Percentiles rank a stretch among this genome's conserved stretches.
phyloP scores from a whole-genome alignment of 2,888 invertebrate genomes.

The Cepaea hortensis region DNA sequence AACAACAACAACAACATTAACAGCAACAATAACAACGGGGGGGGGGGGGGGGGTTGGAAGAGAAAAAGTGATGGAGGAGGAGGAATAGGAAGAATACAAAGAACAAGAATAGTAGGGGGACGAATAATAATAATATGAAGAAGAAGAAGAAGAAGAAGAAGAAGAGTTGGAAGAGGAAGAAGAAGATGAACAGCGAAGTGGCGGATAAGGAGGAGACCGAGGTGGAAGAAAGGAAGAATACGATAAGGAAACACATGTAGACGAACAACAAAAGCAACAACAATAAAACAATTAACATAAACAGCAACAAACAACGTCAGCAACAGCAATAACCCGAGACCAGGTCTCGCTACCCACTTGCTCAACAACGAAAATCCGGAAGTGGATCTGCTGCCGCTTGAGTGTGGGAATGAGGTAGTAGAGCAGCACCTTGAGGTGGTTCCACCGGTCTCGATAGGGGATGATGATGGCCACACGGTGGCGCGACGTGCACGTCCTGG shows the following conservation, averaged over 20 bases:
- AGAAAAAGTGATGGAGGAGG: too few species aligned
- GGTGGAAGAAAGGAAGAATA: neutral
- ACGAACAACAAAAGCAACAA: neutral
- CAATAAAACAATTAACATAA: neutral
- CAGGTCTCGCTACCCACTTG: constrained; percentile 69
- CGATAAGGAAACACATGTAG: neutral
- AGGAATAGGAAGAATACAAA: too few species aligned
- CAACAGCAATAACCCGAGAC: neutral
- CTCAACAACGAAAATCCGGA: constrained; percentile 79
- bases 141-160: too few species aligned
- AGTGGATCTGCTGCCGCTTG: constrained; percentile 78
- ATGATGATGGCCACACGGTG: constrained; percentile 73
- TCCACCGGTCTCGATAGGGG: constrained; percentile 76
- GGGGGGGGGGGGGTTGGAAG: too few species aligned
- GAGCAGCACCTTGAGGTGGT: constrained; percentile 77
- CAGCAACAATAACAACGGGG: too few species aligned
- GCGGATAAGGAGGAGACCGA: too few species aligned
- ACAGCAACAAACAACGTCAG: neutral
- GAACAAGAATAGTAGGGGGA: too few species aligned
- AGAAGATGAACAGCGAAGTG: neutral
- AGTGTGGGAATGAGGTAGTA: constrained; percentile 78
- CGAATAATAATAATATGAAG: too few species aligned
- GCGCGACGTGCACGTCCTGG: constrained; percentile 65
- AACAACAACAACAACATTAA: too few species aligned
- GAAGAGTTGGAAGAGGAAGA: too few species aligned